phyloP scores from a whole-genome alignment of 1,140 invertebrate genomes.

The Hyles vespertilio region DNA sequence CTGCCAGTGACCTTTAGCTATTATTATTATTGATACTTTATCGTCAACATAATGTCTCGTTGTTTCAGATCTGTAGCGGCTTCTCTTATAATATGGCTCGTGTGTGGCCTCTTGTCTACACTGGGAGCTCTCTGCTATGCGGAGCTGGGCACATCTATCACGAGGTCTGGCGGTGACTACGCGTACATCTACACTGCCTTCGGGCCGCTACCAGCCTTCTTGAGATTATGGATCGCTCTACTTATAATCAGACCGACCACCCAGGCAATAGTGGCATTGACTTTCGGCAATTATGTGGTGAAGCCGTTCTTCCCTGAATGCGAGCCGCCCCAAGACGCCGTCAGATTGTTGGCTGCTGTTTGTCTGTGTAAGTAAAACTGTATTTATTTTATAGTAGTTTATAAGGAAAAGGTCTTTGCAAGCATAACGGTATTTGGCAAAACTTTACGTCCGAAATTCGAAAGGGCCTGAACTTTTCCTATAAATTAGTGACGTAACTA shows the following conservation, averaged over 20 bases:
- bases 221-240: constrained; percentile 91
- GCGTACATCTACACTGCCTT: constrained; percentile 92
- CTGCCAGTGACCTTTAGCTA: too few species aligned
- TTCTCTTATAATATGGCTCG: constrained; percentile 84
- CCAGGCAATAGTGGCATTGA: constrained; percentile 89
- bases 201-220: constrained; percentile 91
- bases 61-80: constrained; percentile 79
- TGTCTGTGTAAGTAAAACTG: constrained; percentile 83
- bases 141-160: constrained; percentile 89
- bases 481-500: too few species aligned
- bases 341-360: constrained; percentile 83
- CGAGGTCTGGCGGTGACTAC: constrained; percentile 91
- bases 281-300: constrained; percentile 86
- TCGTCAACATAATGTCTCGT: constrained; percentile 14
- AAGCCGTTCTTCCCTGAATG: constrained; percentile 90
- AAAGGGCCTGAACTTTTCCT: too few species aligned
- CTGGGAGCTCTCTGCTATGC: constrained; percentile 90
- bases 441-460: too few species aligned
- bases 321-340: constrained; percentile 79
- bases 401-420: too few species aligned
- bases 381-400: too few species aligned
- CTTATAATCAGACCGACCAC: constrained; percentile 90
- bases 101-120: constrained; percentile 84
- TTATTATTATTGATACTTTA: too few species aligned
- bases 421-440: too few species aligned